Evolutionary conservation across 2,113 vertebrate species (phyloP), one percentile per base, ranked within the genome.

Genomic region (Hystrix cristata): DNA sequence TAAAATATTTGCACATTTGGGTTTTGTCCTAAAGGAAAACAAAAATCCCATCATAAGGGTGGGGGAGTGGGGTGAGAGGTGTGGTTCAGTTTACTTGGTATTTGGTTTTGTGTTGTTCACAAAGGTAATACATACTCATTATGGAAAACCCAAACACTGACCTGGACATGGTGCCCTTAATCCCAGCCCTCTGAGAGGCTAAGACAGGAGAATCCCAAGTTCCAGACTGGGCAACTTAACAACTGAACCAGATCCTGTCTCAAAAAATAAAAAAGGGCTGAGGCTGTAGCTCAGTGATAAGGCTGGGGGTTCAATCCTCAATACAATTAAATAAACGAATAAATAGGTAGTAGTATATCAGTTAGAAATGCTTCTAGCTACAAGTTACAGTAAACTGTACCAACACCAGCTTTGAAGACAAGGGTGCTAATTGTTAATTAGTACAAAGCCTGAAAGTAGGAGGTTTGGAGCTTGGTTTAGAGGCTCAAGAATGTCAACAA

Each of bases 91-190:
- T 13, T 51, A 64, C 19, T 92, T 69, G 82, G 76, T 59, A 51
- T 83, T 57, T 67, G 48, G 60, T 38, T 89, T 89, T 92, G 51
- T 89, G 10, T 81, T 83, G 79, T 88, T 90, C 31, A 86, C 8
- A 78, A 87, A 90, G 14, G 78, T 55, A 46, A 72, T 38, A 29
- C 3, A n/a, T 15, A 86, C n/a, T 85, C 19, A 31, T 51, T 53
- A 89, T 90, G 85, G 90, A 81, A 94, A 88, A 55, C 71, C 82
- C 91, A 74, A 86, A 64, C 48, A 57, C 60, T 71, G 72, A 69
- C 16, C 67, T 69, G 34, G 34, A 38, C 34, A 38, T 18, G 67
- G 34, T 18, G 67, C n/a, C 69, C 69, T 38, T 21, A 21, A 38
- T 67, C 69, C n/a, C 69, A 71, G 65, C 6, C 15, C 65, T 69